A percentile compares a stretch with the other conserved stretches of the same genome.
These are phyloP conservation scores for Botrylloides violaceus DNA, from an alignment of 23 tunicate species.

Conservation along the genomic window DNA sequence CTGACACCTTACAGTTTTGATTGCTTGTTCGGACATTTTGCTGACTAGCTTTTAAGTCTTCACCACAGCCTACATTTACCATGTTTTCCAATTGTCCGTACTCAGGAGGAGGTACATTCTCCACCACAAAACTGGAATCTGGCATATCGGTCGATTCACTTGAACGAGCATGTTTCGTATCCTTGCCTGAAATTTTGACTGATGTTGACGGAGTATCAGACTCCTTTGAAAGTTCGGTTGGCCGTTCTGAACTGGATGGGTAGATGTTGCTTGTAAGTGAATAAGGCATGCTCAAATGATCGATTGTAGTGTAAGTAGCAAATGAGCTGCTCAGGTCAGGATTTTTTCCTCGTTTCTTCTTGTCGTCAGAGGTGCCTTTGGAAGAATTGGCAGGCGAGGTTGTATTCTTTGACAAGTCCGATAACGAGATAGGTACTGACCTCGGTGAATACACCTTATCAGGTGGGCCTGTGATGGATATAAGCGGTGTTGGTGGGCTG, in stretches of 20 bases:
- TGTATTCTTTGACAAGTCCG: background rate
- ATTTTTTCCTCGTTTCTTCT: background rate
- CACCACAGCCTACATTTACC: no score
- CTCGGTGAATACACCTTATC: background rate
- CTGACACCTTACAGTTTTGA: background rate
- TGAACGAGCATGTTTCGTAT: background rate
- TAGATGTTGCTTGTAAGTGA: background rate
- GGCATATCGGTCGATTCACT: background rate
- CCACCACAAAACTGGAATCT: background rate
- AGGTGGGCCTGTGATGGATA: background rate
- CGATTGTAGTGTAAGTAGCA: background rate
- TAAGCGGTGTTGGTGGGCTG: background rate
- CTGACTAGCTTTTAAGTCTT: background rate
- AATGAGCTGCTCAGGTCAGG: background rate
- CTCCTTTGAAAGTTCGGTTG: background rate
- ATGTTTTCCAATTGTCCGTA: background rate
- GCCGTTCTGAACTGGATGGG: background rate
- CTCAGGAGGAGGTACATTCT: background rate
- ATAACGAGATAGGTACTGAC: background rate
- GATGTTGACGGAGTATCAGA: background rate
- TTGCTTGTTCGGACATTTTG: background rate
- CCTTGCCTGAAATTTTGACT: background rate
- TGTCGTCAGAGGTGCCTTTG: background rate
- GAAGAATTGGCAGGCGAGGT: background rate
- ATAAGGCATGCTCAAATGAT: background rate